A percentile compares a stretch with the other conserved stretches of the same genome.
phyloP scores from a whole-genome alignment of 2,888 invertebrate genomes.

The Hedychridium roseum region DNA sequence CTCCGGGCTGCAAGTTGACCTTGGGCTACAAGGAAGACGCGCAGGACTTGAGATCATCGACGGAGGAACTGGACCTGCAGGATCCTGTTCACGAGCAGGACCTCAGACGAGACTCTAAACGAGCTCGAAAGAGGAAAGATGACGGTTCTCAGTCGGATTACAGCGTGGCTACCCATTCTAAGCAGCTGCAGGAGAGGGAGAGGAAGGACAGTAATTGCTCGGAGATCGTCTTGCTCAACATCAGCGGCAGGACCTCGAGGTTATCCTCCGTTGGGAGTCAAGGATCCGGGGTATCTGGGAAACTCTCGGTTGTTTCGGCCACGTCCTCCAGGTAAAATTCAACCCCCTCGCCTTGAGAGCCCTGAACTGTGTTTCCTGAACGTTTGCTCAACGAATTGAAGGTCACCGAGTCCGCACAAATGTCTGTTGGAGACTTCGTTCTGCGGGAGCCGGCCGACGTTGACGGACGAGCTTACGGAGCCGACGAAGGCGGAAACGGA shows the following conservation, averaged over 20 bases:
- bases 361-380: too few species aligned
- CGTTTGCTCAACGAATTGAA: too few species aligned
- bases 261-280: conserved; percentile 84
- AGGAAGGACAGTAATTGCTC: conserved; percentile 80
- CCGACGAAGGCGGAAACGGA: conserved; percentile 67
- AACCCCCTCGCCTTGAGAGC: neutral
- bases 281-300: conserved; percentile 70
- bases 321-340: conserved; percentile 55
- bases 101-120: conserved; percentile 50
- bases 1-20: conserved; percentile 54
- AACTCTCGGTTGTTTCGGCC: conserved; percentile 56
- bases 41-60: conserved; percentile 85
- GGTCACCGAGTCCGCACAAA: conserved; percentile 89
- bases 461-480: conserved; percentile 54
- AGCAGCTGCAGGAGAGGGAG: conserved; percentile 68
- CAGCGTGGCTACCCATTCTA: conserved; percentile 61
- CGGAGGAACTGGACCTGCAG: conserved; percentile 86
- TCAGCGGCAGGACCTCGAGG: conserved; percentile 79
- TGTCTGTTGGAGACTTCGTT: conserved; percentile 91
- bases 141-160: conserved; percentile 59
- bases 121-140: conserved; percentile 55
- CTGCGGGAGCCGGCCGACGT: conserved; percentile 82
- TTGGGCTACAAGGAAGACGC: conserved; percentile 75
- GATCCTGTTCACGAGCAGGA: conserved; percentile 68
- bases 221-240: conserved; percentile 77